These are phyloP conservation scores for Diphyllodes magnificus DNA, from an alignment of 2,113 vertebrate species.

Conservation along the genomic window DNA sequence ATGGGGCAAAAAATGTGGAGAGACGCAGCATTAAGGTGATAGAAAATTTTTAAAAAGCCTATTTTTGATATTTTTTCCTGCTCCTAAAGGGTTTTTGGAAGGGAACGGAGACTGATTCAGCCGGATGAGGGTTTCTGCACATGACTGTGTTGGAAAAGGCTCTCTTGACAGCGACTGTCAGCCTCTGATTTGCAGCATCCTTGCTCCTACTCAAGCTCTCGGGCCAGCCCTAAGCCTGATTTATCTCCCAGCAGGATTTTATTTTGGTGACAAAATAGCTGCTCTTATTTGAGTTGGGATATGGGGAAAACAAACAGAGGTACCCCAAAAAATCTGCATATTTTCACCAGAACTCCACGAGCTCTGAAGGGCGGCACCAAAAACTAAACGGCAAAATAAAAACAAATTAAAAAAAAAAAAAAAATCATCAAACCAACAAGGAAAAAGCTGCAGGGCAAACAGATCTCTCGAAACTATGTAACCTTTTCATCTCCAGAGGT, in stretches of 20 bases:
- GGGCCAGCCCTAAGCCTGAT: not conserved
- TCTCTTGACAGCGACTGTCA: not conserved
- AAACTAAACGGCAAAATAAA: not conserved
- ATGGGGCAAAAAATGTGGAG: not conserved
- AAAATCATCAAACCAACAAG: not conserved
- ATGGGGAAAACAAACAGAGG: not conserved
- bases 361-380: not conserved
- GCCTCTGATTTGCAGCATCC: slow-evolving; percentile 13
- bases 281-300: not conserved
- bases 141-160: slow-evolving; percentile 12
- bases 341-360: not conserved
- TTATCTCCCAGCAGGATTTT: not conserved
- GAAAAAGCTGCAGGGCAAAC: not conserved
- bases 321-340: not conserved
- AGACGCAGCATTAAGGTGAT: not conserved
- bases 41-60: not conserved
- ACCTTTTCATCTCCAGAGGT: not conserved
- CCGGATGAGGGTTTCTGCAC: not conserved
- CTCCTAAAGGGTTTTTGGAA: not conserved
- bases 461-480: not conserved
- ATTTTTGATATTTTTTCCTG: not conserved
- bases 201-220: not conserved
- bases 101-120: not conserved
- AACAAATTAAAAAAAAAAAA: not conserved
- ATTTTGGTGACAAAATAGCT: not conserved